Percentiles rank a stretch among this genome's conserved stretches.
phyloP scores from a whole-genome alignment of 2,113 vertebrate genomes.

The Mugil cephalus region DNA sequence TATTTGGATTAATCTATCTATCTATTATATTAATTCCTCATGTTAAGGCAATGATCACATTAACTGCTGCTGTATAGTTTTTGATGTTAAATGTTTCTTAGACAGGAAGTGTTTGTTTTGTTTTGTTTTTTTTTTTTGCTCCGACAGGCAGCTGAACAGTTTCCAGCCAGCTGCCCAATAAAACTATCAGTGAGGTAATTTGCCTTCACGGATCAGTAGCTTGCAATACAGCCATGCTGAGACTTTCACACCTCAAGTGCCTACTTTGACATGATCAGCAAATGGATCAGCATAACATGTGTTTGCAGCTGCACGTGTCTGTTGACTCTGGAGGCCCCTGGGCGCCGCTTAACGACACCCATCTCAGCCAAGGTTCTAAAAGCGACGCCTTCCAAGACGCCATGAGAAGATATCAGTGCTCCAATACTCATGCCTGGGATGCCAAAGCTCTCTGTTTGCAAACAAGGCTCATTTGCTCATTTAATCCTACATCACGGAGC shows the following conservation, averaged over 20 bases:
- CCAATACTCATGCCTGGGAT: slow-evolving; percentile 21
- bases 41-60: background rate
- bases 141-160: too few relatives aligned
- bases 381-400: slow-evolving; percentile 46
- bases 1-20: too few relatives aligned
- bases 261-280: slow-evolving; percentile 46
- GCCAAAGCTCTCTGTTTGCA: background rate
- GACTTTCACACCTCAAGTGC: slow-evolving; percentile 58
- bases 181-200: slow-evolving; percentile 22
- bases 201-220: slow-evolving; percentile 9
- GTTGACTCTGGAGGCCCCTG: slow-evolving; percentile 47
- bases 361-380: slow-evolving; percentile 58
- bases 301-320: slow-evolving; percentile 75
- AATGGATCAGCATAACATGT: slow-evolving; percentile 65
- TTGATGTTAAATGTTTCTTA: background rate
- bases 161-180: slow-evolving; percentile 2
- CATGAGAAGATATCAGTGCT: slow-evolving; percentile 35
- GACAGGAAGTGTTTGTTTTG: too few relatives aligned
- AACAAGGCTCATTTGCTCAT: background rate
- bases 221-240: slow-evolving; percentile 13
- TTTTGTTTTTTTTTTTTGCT: too few relatives aligned
- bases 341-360: slow-evolving; percentile 31
- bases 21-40: background rate
- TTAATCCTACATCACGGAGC: slow-evolving; percentile 2
- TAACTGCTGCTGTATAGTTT: background rate